Percentiles rank a stretch among this genome's conserved stretches.
Conservation (phyloP, 1,140 invertebrate genomes). For the Neuroterus valhalla region DNA sequence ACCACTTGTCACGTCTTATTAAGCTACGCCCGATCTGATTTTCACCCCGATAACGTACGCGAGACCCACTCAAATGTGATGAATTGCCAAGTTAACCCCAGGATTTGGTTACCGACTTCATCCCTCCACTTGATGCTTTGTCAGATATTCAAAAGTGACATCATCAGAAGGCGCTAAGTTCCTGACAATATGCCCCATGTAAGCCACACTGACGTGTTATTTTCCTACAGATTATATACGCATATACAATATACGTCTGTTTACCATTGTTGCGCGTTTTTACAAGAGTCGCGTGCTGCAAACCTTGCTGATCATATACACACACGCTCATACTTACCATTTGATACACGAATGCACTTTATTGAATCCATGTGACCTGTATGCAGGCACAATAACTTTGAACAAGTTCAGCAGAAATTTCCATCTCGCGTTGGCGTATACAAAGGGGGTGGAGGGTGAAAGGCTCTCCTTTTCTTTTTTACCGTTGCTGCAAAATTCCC, state of each 20-base stretch:
- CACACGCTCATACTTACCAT: neutral
- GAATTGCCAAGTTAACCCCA: constrained; percentile 49
- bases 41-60: constrained; percentile 54
- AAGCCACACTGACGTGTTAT: too few relatives aligned
- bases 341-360: neutral
- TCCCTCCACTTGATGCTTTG: neutral
- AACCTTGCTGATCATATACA: too few relatives aligned
- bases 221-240: too few relatives aligned
- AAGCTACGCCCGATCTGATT: constrained; percentile 64
- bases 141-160: constrained; percentile 3
- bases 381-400: neutral
- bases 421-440: constrained; percentile 14
- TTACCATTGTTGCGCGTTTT: too few relatives aligned
- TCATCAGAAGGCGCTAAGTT: constrained; percentile 18
- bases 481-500: constrained; percentile 24
- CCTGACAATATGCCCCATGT: neutral
- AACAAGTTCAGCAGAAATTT: constrained; percentile 25
- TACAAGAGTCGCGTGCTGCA: too few relatives aligned
- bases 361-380: neutral
- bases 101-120: constrained; percentile 16
- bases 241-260: too few relatives aligned
- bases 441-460: neutral
- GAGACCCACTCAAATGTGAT: constrained; percentile 60
- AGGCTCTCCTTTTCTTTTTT: constrained; percentile 13
- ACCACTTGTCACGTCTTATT: constrained; percentile 67